Evolutionary conservation across 2,113 vertebrate species (phyloP), one percentile per base, ranked within the genome.

Genomic region (Scalopus aquaticus): DNA sequence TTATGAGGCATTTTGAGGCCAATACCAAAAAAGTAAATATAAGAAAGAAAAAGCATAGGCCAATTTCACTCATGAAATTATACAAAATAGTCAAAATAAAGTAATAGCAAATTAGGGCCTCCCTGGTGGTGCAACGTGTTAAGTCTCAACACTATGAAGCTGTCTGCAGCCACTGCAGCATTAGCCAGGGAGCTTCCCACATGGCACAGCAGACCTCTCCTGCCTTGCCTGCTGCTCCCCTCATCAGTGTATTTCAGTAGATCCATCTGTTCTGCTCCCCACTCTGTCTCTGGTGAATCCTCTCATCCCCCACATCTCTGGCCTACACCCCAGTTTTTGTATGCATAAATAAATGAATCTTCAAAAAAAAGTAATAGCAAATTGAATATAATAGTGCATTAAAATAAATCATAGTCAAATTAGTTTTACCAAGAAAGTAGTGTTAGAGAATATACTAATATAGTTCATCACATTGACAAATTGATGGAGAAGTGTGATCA

Each of bases 301-400:
- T n/a, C n/a, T n/a, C n/a, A n/a, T n/a, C n/a, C n/a, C n/a, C n/a
- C n/a, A n/a, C n/a, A n/a, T n/a, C n/a, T n/a, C n/a, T n/a, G n/a
- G n/a, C n/a, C n/a, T n/a, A n/a, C n/a, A n/a, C n/a, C n/a, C n/a
- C n/a, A n/a, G n/a, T n/a, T n/a, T n/a, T n/a, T n/a, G n/a, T n/a
- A n/a, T n/a, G n/a, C n/a, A n/a, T n/a, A n/a, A n/a, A n/a, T n/a
- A n/a, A n/a, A n/a, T n/a, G n/a, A n/a, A n/a, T n/a, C n/a, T n/a
- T 81, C 39, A 39, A 74, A 95, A 80, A 73, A 58, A 94, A 72
- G 46, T 89, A 46, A 51, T n/a, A 85, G 26, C 35, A 89, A 94
- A 42, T 49, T 60, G 49, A 89, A 49, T 69, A 70, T 49, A 83
- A 32, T 15, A 72, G 42, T 85, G 30, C 26, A 28, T 87, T 79